Evolutionary conservation across 2,113 vertebrate species (phyloP).

Genomic region (Tenrec ecaudatus): DNA sequence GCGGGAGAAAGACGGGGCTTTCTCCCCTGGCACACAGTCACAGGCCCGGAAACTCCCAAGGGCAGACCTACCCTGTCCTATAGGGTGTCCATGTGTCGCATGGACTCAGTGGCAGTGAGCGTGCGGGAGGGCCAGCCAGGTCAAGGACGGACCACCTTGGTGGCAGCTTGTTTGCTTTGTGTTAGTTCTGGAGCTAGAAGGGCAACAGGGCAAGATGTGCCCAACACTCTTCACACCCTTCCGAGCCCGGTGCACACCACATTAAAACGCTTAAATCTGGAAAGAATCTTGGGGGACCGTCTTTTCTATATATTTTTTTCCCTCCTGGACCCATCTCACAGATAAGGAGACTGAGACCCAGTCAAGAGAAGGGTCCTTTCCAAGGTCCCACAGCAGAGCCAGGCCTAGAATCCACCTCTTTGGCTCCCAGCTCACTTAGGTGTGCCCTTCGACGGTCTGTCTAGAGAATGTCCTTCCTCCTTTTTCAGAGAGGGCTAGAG

Average conservation of each 20-base stretch:
- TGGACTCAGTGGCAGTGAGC: too few species aligned
- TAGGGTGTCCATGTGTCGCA: too few species aligned
- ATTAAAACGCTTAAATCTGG: neutral
- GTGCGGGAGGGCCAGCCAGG: neutral
- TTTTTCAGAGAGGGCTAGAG: neutral
- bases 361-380: neutral
- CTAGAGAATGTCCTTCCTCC: slow-evolving; percentile 72
- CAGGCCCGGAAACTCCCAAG: too few species aligned
- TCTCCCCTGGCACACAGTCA: too few species aligned
- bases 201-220: neutral
- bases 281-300: neutral
- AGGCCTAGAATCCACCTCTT: neutral
- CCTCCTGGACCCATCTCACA: slow-evolving; percentile 6
- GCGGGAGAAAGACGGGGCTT: too few species aligned
- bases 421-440: neutral
- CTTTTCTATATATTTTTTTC: neutral
- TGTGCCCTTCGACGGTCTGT: slow-evolving; percentile 21
- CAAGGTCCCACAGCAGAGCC: neutral
- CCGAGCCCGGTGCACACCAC: neutral
- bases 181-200: neutral
- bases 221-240: neutral
- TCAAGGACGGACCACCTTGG: too few species aligned
- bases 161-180: too few species aligned
- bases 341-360: slow-evolving; percentile 11
- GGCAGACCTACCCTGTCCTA: too few species aligned